Percentiles rank a stretch among this genome's conserved stretches.
These are phyloP conservation scores for Charadrius vociferus DNA, from an alignment of 2,113 vertebrate genomes.

Conservation along the genomic window DNA sequence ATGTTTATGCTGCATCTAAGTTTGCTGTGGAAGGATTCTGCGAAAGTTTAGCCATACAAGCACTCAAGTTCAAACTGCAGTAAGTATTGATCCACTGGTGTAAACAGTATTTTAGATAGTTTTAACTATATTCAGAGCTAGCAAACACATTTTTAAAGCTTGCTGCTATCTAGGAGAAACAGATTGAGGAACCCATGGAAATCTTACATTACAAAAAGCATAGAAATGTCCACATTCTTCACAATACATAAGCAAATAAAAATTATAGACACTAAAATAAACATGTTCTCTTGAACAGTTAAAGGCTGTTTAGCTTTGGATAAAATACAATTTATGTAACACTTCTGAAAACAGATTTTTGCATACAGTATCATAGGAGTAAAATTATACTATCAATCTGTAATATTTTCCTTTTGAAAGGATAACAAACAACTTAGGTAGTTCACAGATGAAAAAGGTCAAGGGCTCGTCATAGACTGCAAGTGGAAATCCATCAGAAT, in stretches of 20 bases:
- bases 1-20: conserved; percentile 89
- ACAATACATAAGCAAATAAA: background rate
- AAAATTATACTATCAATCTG: background rate
- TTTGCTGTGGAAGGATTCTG: conserved; percentile 91
- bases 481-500: background rate
- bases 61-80: conserved; percentile 86
- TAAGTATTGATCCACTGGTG: conserved; percentile 70
- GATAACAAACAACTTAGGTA: background rate
- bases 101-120: background rate
- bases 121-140: background rate
- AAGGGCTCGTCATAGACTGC: background rate
- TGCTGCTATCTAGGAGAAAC: background rate
- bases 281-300: background rate
- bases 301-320: background rate
- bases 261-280: background rate
- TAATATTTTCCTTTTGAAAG: background rate
- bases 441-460: background rate
- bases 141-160: background rate
- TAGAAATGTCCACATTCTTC: background rate
- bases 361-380: background rate
- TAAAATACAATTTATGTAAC: background rate
- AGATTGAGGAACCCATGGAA: background rate
- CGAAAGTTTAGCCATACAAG: conserved; percentile 87
- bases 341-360: background rate
- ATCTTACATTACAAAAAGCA: background rate